Conservation (phyloP, 2,888 invertebrate species). For the Taenaris catops region DNA sequence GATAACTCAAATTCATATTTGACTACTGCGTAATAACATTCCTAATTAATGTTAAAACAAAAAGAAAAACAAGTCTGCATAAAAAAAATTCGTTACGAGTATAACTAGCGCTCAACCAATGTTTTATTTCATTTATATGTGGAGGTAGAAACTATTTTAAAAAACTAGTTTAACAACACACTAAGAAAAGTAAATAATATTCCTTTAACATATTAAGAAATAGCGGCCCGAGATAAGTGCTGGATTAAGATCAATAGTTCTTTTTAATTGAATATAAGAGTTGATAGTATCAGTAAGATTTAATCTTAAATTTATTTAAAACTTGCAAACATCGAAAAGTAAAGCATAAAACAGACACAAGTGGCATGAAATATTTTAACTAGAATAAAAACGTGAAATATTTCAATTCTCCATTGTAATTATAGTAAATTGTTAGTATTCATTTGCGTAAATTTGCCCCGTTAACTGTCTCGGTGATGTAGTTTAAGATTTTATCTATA, state of each 20-base stretch:
- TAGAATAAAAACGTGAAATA: conserved; percentile 12
- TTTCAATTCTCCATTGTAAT: conserved; percentile 16
- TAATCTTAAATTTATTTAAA: conserved; percentile 6
- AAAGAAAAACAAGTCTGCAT: too few relatives aligned
- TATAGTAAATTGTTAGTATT: conserved; percentile 23
- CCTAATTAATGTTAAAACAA: too few relatives aligned
- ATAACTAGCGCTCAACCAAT: too few relatives aligned
- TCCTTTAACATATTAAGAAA: too few relatives aligned
- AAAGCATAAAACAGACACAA: conserved; percentile 1
- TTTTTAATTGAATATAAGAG: conserved; percentile 5
- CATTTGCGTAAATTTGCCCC: conserved; percentile 25
- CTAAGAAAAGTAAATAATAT: too few relatives aligned
- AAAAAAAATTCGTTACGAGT: too few relatives aligned
- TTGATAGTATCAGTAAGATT: conserved; percentile 5
- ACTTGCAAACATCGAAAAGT: neutral
- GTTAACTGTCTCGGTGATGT: conserved; percentile 22
- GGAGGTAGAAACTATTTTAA: too few relatives aligned
- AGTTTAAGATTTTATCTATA: conserved; percentile 25
- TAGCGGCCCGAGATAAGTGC: too few relatives aligned
- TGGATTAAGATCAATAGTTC: neutral
- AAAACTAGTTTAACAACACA: too few relatives aligned
- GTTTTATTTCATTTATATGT: too few relatives aligned
- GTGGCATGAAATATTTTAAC: conserved; percentile 12
- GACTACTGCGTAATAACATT: too few relatives aligned
- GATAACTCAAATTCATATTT: too few relatives aligned